A percentile compares a stretch with the other conserved stretches of the same genome.
Conservation (phyloP, 2,113 vertebrate genomes). For the Capricornis sumatraensis region DNA sequence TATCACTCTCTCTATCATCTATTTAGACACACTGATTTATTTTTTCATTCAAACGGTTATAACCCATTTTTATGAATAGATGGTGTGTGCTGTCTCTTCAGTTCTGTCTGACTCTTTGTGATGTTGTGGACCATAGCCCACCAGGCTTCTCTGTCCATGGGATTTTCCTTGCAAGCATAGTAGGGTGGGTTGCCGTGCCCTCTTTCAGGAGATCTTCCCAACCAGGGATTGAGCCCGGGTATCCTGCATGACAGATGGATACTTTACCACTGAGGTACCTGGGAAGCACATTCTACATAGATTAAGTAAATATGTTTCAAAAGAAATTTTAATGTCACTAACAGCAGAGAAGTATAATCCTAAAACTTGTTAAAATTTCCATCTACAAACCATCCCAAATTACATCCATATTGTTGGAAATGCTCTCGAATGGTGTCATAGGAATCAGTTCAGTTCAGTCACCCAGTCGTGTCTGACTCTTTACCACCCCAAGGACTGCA, state of each 20-base stretch:
- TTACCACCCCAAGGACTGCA: background rate
- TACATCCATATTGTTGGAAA: background rate
- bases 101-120: background rate
- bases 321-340: background rate
- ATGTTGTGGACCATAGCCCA: background rate
- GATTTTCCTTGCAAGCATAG: background rate
- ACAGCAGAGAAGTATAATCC: background rate
- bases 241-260: background rate
- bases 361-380: background rate
- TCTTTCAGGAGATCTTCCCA: background rate
- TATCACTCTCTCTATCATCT: background rate
- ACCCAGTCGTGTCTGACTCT: background rate
- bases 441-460: background rate
- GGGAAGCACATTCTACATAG: background rate
- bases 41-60: background rate
- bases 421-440: background rate
- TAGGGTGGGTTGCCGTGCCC: background rate
- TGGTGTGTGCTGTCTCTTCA: background rate
- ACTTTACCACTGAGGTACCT: background rate
- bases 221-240: background rate
- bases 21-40: background rate
- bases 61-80: background rate
- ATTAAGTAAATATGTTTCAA: background rate
- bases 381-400: background rate
- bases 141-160: background rate